Evolutionary conservation across 1,140 invertebrate genomes (phyloP), one percentile per base, ranked within the genome.

Genomic region (Ooceraea biroi): DNA sequence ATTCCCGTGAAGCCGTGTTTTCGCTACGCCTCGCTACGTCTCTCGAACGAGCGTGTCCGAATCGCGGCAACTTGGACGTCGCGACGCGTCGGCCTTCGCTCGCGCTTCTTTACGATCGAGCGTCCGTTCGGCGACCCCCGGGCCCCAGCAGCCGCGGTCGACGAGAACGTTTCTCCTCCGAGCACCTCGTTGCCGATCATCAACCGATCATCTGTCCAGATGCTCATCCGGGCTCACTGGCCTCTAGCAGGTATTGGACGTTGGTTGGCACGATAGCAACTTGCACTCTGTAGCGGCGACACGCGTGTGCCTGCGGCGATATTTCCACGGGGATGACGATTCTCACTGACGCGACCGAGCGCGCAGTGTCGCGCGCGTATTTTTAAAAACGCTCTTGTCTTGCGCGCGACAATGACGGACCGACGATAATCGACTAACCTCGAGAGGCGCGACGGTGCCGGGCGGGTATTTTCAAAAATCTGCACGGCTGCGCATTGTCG

Each of bases 391-490:
- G 27, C 63, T n/a, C n/a, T n/a, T n/a, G n/a, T 19, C 46, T 22
- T 14, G 36, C 0, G 50, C 71, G 52, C 69, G n/a, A n/a, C n/a
- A n/a, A n/a, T n/a, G 36, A n/a, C 36, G 48, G 55, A 17, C 12
- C 48, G 48, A 11, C 55, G 57, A 60, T 10, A 17, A 36, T 60
- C 27, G 10, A 25, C 25, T 5, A 17, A 36, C n/a, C 1, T 61
- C 63, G 41, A 61, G 14, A 14, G 48, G 12, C 17, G 17, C 73
- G 41, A 10, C 17, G 36, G 48, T 17, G 60, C 68, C 25, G 73
- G 61, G 48, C 78, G 69, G 84, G 60, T 88, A 63, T 87, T 69
- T 80, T 84, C 50, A 74, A 61, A 72, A 86, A 60, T 0, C 2
- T 44, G 58, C 12, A 19, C 46, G 58, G n/a, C 25, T 1, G n/a